phyloP scores from a whole-genome alignment of 2,797 vertebrate genomes.

The Staurois parvus region DNA sequence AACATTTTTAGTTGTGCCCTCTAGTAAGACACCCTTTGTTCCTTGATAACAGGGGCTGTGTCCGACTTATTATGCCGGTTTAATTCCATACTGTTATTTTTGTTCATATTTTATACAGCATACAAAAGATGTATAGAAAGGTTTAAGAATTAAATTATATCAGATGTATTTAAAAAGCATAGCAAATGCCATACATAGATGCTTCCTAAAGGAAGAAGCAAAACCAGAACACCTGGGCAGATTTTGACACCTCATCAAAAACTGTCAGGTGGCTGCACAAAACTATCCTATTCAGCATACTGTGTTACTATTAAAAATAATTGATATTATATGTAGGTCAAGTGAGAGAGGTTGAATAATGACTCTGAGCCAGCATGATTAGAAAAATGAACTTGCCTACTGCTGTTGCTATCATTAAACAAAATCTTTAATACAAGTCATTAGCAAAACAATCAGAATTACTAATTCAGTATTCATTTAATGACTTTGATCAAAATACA shows the following conservation, averaged over 20 bases:
- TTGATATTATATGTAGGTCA: constrained; percentile 57
- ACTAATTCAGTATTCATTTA: constrained; percentile 57
- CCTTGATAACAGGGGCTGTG: too few species aligned
- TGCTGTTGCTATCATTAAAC: constrained; percentile 54
- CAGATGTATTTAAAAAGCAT: background rate
- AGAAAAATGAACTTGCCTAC: constrained; percentile 51
- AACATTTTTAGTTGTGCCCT: too few species aligned
- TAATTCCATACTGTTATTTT: too few species aligned
- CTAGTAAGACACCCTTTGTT: too few species aligned
- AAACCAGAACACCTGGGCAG: background rate
- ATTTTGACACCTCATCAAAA: constrained; percentile 26
- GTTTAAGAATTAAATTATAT: background rate
- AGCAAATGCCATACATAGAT: background rate
- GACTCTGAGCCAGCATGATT: constrained; percentile 39
- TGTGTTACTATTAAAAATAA: constrained; percentile 31
- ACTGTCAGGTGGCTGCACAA: background rate
- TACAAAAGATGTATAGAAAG: background rate
- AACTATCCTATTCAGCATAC: background rate
- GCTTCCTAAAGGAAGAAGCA: background rate
- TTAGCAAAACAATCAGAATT: constrained; percentile 58
- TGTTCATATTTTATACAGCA: too few species aligned
- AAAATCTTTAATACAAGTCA: constrained; percentile 54
- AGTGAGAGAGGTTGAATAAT: constrained; percentile 55
- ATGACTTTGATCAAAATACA: constrained; percentile 45
- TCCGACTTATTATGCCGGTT: too few species aligned